Evolutionary conservation across 1,140 invertebrate genomes (phyloP).

Genomic region (Idris sp.): DNA sequence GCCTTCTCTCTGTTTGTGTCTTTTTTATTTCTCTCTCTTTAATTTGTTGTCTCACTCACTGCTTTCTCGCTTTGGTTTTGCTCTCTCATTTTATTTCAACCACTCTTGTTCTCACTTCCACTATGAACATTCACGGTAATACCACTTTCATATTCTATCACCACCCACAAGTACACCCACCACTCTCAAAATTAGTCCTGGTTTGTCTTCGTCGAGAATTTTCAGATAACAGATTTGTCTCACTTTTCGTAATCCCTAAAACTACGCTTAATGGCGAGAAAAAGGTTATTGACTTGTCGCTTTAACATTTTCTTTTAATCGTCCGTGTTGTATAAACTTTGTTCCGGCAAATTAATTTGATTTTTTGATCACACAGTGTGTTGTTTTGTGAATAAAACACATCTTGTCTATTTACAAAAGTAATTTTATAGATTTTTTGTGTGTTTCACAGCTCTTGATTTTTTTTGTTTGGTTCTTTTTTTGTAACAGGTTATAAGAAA

Average conservation of each 20-base stretch:
- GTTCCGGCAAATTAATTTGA: conserved; percentile 15
- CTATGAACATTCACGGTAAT: conserved; percentile 44
- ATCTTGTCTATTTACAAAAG: too few species aligned
- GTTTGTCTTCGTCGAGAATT: conserved; percentile 57
- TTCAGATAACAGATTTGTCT: conserved; percentile 53
- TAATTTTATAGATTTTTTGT: too few species aligned
- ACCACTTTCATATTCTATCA: conserved; percentile 64
- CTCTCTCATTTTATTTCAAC: conserved; percentile 25
- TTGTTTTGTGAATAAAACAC: too few species aligned
- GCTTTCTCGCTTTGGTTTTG: conserved; percentile 3
- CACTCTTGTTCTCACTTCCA: conserved; percentile 35
- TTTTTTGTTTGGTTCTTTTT: too few species aligned
- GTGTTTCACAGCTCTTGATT: too few species aligned
- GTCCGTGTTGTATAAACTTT: conserved; percentile 11
- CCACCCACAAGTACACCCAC: conserved; percentile 49
- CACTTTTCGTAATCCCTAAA: conserved; percentile 26
- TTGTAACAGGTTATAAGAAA: too few species aligned
- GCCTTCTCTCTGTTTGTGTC: too few species aligned
- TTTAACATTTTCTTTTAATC: conserved; percentile 13
- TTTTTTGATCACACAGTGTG: conserved; percentile 4
- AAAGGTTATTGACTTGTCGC: conserved; percentile 44
- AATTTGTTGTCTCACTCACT: too few species aligned
- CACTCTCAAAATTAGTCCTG: conserved; percentile 63
- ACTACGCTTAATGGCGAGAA: conserved; percentile 26
- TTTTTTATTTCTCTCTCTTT: too few species aligned